Conservation (phyloP, 2,888 invertebrate genomes). For the Andrena praecox region DNA sequence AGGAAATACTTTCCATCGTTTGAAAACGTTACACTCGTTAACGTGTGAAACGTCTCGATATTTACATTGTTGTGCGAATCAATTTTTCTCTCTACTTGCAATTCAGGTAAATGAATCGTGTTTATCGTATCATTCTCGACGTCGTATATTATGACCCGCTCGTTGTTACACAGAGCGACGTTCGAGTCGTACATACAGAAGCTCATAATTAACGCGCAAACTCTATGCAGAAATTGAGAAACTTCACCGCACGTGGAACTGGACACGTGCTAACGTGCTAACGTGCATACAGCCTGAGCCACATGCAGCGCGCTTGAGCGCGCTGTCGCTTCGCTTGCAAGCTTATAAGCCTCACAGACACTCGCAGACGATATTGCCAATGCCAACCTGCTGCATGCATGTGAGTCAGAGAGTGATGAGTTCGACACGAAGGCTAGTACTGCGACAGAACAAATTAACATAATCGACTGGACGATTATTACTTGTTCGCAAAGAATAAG, state of each 20-base stretch:
- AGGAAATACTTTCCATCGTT: constrained; percentile 87
- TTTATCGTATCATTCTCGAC: constrained; percentile 63
- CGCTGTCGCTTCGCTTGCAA: no score
- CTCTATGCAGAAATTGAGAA: neutral
- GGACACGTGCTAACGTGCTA: constrained; percentile 3
- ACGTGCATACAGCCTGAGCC: neutral
- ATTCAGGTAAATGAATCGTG: constrained; percentile 73
- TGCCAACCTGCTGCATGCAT: constrained; percentile 3
- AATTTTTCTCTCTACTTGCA: constrained; percentile 68
- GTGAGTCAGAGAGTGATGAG: neutral
- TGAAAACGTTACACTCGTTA: constrained; percentile 86
- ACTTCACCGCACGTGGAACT: neutral
- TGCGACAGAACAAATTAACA: neutral
- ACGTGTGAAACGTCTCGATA: constrained; percentile 82
- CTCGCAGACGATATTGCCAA: no score
- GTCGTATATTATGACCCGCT: constrained; percentile 76
- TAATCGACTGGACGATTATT: neutral
- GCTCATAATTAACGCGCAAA: constrained; percentile 75
- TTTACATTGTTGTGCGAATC: constrained; percentile 79
- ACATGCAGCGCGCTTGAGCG: neutral
- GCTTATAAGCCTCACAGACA: neutral
- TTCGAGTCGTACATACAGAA: constrained; percentile 75
- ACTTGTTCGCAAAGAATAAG: neutral
- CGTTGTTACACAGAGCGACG: constrained; percentile 78
- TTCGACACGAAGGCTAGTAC: neutral